Base-by-base conservation (phyloP, 2,888 invertebrate species). In the Drosophila helvetica region DNA sequence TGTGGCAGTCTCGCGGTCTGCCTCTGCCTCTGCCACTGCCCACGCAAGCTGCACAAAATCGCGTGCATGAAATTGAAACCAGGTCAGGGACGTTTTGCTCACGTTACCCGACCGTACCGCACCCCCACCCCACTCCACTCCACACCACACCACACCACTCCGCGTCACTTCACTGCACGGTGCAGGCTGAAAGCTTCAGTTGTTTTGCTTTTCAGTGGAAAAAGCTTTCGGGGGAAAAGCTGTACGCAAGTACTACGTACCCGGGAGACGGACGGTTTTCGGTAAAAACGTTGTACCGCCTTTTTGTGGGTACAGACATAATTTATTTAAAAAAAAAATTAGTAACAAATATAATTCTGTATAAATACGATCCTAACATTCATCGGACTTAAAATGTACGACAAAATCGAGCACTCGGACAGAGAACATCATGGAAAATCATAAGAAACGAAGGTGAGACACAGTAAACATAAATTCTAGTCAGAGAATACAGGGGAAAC, bases 71-170 rank as follows among this genome's bases (percentile, higher is more conserved):
- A 77, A 78, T 70, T 65, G 67, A 81, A 91, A 88, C 77, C 91
- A 91, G 92, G 92, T 92, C 92, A 92, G 87, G 92, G 92, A 88
- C 92, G 89, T 89, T 90, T 89, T 89, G 90, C 91, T 91, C 91
- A 84, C 89, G 85, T 80, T 80, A 53, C 72, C 77, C 68, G 33
- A 47, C 42, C 52, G 46, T 47, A 38, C n/a, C n/a, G 45, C 50
- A 18, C 62, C 19, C 15, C 50, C 54, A 43, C 48, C 47, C n/a
- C 17, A 8, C 30, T 38, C 65, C 38, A 10, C 18, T 30, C 25
- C 43, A n/a, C n/a, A n/a, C n/a, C n/a, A n/a, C n/a, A n/a, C 50
- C 54, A 43, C 48, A 47, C n/a, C 17, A 8, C 30, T 38, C 65
- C 38, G n/a, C n/a, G n/a, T n/a, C n/a, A 10, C 18, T 30, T 19